Evolutionary conservation across 2,113 vertebrate species (phyloP).

Genomic region (Pagrus major): DNA sequence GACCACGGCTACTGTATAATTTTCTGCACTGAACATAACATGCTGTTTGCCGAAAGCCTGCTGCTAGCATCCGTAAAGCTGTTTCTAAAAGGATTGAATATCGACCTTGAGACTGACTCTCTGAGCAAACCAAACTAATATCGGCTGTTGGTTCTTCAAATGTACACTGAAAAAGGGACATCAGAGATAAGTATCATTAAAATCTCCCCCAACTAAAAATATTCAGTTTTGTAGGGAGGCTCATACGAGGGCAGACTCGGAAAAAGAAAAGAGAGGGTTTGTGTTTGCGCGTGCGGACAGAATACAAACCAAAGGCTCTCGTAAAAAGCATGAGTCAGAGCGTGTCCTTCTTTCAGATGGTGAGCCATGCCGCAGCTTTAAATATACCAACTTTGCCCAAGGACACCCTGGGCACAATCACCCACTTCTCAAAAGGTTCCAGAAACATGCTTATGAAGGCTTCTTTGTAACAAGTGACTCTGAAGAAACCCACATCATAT

Average conservation of each 20-base stretch:
- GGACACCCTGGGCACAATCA: conserved; percentile 29
- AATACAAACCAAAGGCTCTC: conserved; percentile 53
- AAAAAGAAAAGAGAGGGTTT: conserved; percentile 21
- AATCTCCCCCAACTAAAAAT: conserved; percentile 16
- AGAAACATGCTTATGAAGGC: conserved; percentile 21
- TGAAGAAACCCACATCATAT: conserved; percentile 20
- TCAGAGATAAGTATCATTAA: not conserved
- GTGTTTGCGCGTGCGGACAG: not conserved
- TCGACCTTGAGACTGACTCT: conserved; percentile 14
- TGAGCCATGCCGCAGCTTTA: conserved; percentile 31
- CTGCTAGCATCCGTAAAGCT: conserved; percentile 7
- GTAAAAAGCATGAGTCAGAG: conserved; percentile 54
- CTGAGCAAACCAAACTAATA: conserved; percentile 5
- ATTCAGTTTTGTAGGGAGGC: conserved; percentile 7
- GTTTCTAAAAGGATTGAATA: conserved; percentile 10
- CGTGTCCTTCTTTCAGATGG: conserved; percentile 25
- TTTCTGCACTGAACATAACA: conserved; percentile 40
- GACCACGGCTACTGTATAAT: conserved; percentile 61
- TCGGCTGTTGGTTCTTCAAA: conserved; percentile 2
- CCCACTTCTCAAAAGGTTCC: conserved; percentile 24
- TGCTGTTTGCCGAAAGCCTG: conserved; percentile 16
- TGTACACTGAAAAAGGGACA: not conserved
- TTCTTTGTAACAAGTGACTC: conserved; percentile 20
- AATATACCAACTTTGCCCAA: conserved; percentile 50
- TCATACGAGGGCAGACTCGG: not conserved